Percentiles rank a stretch among this genome's conserved stretches.
Conservation (phyloP, 2,797 vertebrate genomes). For the Pyrocephalus nanus region DNA sequence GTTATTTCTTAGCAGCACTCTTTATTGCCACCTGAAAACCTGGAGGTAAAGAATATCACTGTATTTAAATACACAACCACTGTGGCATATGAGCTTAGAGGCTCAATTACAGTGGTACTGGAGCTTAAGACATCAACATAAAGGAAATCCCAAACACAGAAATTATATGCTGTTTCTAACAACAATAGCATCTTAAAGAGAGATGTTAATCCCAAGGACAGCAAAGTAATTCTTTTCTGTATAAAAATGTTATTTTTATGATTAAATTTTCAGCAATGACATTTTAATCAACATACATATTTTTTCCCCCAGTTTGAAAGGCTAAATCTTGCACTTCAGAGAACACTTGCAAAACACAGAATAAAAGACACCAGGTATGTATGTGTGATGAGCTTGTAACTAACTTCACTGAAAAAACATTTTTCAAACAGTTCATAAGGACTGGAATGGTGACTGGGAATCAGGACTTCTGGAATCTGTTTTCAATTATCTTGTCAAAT, state of each 20-base stretch:
- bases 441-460: not conserved
- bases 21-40: not conserved
- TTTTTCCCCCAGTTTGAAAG: conserved; percentile 85
- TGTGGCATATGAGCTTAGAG: not conserved
- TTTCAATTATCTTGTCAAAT: not conserved
- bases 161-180: not conserved
- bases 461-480: not conserved
- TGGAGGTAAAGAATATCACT: not conserved
- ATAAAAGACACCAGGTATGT: conserved; percentile 85
- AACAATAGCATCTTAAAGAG: not conserved
- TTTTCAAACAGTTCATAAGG: not conserved
- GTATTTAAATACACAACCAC: not conserved
- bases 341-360: conserved; percentile 83
- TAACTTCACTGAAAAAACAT: not conserved
- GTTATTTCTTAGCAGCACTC: not conserved
- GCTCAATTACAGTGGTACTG: not conserved
- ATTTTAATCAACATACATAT: not conserved
- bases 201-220: not conserved
- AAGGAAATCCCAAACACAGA: not conserved
- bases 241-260: not conserved
- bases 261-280: not conserved
- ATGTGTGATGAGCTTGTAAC: not conserved
- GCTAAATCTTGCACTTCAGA: conserved; percentile 87
- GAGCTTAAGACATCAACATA: not conserved
- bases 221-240: not conserved